phyloP scores from a whole-genome alignment of 2,888 invertebrate genomes.

The Eristalinus aeneus region DNA sequence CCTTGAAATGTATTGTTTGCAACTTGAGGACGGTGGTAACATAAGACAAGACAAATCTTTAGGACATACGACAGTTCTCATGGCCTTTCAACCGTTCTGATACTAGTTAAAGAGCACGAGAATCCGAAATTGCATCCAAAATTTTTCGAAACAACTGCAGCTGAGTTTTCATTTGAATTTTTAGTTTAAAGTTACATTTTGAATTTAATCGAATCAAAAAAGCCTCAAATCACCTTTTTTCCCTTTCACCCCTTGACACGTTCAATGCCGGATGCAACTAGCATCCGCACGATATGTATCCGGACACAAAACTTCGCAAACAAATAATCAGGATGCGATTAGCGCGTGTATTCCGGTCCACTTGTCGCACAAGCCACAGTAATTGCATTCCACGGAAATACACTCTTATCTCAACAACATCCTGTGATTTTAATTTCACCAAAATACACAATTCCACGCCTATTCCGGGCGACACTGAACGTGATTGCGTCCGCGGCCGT shows the following conservation, averaged over 20 bases:
- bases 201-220: not conserved
- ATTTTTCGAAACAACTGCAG: no score
- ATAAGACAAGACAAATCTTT: no score
- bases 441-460: not conserved
- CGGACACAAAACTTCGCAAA: not conserved
- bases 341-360: conserved; percentile 3
- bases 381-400: conserved; percentile 13
- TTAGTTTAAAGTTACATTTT: no score
- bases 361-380: conserved; percentile 1
- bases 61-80: no score
- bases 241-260: not conserved
- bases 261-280: not conserved
- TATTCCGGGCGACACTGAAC: not conserved
- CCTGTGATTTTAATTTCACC: not conserved
- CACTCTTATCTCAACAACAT: not conserved
- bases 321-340: conserved; percentile 9
- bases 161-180: no score
- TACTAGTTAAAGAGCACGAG: no score
- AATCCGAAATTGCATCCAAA: no score
- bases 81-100: no score
- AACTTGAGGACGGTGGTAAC: no score
- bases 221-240: not conserved
- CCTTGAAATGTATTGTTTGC: no score
- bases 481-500: not conserved
- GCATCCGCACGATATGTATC: not conserved